A percentile compares a stretch with the other conserved stretches of the same genome.
phyloP scores from a whole-genome alignment of 2,888 invertebrate genomes.

The Linnaemya tessellans region DNA sequence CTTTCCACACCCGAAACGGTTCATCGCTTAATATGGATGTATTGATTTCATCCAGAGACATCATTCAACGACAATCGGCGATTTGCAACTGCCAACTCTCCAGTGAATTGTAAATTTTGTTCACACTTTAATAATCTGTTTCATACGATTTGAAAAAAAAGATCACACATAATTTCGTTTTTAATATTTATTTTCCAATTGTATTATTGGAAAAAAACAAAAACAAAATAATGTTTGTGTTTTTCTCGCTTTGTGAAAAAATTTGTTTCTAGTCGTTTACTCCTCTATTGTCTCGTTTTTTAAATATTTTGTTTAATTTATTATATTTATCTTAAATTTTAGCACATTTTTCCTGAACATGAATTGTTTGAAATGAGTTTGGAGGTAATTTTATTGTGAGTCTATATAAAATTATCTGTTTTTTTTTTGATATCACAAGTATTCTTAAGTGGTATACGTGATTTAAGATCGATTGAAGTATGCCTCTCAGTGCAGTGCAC shows the following conservation, averaged over 20 bases:
- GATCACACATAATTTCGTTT: conserved; percentile 23
- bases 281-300: conserved; percentile 13
- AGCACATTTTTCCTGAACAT: conserved; percentile 52
- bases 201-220: conserved; percentile 26
- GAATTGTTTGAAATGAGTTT: not conserved
- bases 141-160: not conserved
- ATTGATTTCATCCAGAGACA: conserved; percentile 78
- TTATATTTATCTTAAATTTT: conserved; percentile 49
- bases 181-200: conserved; percentile 45
- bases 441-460: too few relatives aligned
- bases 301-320: conserved; percentile 33
- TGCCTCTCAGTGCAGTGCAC: too few relatives aligned
- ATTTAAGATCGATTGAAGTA: too few relatives aligned
- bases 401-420: not conserved
- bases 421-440: too few relatives aligned
- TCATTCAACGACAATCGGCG: conserved; percentile 64
- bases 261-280: not conserved
- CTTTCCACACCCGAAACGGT: conserved; percentile 77
- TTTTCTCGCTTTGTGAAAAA: conserved; percentile 46
- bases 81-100: conserved; percentile 47
- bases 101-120: not conserved
- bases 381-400: not conserved
- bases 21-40: conserved; percentile 60
- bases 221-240: not conserved
- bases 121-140: conserved; percentile 45